Conservation (phyloP, 2,113 vertebrate genomes). For the Dinomys branickii region DNA sequence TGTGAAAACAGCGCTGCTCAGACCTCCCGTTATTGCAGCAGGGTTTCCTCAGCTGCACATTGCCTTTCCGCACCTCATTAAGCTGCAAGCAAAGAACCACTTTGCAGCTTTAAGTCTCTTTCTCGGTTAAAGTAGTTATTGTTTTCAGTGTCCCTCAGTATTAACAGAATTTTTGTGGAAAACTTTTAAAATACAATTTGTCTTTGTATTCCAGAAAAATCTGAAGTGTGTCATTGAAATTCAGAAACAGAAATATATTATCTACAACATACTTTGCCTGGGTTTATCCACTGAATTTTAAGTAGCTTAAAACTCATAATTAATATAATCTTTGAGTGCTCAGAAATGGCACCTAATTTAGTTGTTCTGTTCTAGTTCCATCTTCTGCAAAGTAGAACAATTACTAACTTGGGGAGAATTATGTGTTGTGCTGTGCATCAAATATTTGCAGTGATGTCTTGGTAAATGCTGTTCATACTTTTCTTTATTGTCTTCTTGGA, state of each 20-base stretch:
- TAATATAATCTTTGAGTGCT: background rate
- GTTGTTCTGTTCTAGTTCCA: background rate
- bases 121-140: conserved; percentile 54
- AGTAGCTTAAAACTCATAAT: background rate
- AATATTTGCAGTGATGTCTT: background rate
- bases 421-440: background rate
- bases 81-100: background rate
- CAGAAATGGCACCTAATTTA: background rate
- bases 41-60: conserved; percentile 43
- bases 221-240: background rate
- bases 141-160: background rate
- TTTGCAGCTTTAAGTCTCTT: conserved; percentile 15
- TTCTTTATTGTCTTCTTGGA: background rate
- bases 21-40: background rate
- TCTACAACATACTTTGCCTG: background rate
- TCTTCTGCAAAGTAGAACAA: background rate
- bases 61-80: conserved; percentile 37
- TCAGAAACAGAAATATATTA: background rate
- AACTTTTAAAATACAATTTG: background rate
- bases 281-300: background rate
- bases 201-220: background rate
- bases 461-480: background rate
- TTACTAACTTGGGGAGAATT: background rate
- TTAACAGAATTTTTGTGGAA: background rate
- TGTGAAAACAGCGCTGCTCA: background rate